Evolutionary conservation across 2,797 vertebrate genomes (phyloP), one percentile per base, ranked within the genome.

Genomic region (Graptemys geographica): DNA sequence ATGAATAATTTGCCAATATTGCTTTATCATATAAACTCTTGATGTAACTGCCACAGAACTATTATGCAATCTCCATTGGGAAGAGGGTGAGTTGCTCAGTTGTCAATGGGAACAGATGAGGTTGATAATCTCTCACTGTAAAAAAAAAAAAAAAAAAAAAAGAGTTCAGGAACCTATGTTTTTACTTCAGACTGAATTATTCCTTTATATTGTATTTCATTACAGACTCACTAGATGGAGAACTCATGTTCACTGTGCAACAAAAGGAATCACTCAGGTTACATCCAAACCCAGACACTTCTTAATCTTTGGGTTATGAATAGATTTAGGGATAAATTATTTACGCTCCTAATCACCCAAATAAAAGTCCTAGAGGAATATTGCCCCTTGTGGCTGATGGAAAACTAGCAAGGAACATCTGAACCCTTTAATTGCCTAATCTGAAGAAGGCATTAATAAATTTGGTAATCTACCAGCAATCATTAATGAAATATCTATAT

Each of bases 1-100:
- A 53, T 52, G 65, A 11, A 53, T 33, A 28, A 31, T 21, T 44
- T 47, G 13, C 33, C 44, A 33, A 2, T 57, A 82, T 31, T 82
- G 33, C 57, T 59, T 47, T 28, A 33, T 44, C 31, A 82, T 33
- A 31, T 28, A 82, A 59, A 27, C 12, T 55, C 10, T 28, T 59
- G 27, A 69, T 69, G 18, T 69, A 69, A 69, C 28, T 59, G 28
- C 6, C 8, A 28, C 11, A 37, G 51, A 6, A 47, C 25, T 82
- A 11, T 19, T 69, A 69, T 1, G 19, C 3, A 12, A 18, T 18
- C 8, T 21, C 56, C 31, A 2, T 27, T 12, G 3, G 11, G n/a
- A 81, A 81, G n/a, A 57, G 27, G 33, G 16, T 33, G 12, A 62
- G 28, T 15, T 62, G 28, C 8, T 44, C 15, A 44, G 9, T 5